Evolutionary conservation across 2,888 invertebrate species (phyloP), one percentile per base, ranked within the genome.

Genomic region (Coenonympha glycerion): DNA sequence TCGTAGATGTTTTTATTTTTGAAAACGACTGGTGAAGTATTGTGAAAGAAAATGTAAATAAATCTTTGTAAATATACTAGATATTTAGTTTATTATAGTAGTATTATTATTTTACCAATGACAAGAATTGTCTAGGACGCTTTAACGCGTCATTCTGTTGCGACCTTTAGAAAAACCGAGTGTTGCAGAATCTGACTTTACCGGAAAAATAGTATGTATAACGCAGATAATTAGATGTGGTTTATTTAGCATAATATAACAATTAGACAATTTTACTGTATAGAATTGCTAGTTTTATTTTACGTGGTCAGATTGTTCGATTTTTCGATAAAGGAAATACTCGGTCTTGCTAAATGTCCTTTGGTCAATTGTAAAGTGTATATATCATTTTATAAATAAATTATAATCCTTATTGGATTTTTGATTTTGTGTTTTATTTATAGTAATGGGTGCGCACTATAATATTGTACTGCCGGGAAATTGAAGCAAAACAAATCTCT

Each of bases 341-440:
- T 70, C 73, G 66, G 73, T 69, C 75, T 68, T 71, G 69, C 73
- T 75, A 73, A 70, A 63, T 69, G 64, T 67, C 71, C 73, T 72
- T 71, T 62, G 74, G 83, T 84, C 82, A 83, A 84, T 81, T 86
- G 86, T 85, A 85, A 81, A 85, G 79, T 86, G 86, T 86, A 85
- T 74, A 84, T 83, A 85, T 76, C 66, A 76, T 79, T 84, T 84
- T 82, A 63, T 78, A 75, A 85, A 84, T 86, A 84, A 86, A 86
- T 83, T 76, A 82, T 80, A 69, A 73, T 85, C 85, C 85, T 79
- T 84, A 71, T 85, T 85, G 85, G 86, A 80, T 81, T 79, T 79
- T 78, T 72, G 56, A 74, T 64, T 54, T 44, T 46, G 63, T 64
- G 71, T 81, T 77, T 82, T 69, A 73, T 76, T 73, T 9, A 24